Evolutionary conservation across 2,888 invertebrate species (phyloP), one percentile per base, ranked within the genome.

Genomic region (Drosophila pseudotalamancana): DNA sequence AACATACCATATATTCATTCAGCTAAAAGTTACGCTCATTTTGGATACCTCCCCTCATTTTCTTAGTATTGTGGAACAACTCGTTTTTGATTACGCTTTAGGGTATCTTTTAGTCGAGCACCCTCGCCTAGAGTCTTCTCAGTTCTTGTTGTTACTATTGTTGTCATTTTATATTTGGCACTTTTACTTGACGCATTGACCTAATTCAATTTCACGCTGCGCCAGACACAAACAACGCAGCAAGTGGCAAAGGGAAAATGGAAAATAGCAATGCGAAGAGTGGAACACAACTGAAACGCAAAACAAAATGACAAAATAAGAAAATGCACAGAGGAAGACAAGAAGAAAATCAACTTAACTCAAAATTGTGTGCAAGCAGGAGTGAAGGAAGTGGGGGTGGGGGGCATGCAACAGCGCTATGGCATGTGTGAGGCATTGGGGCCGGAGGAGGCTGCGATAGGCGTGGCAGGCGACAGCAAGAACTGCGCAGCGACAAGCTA

Each of bases 191-290:
- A 77, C 73, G 84, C 80, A 80, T 83, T 81, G 80, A 81, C 80
- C 84, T 72, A 81, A 81, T 81, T 81, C 80, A 72, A 81, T 81
- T 81, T 84, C 84, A 84, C 70, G 81, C 84, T 80, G 72, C 61
- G 65, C 77, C 77, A 75, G 51, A 70, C 74, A 65, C 71, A 75
- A 61, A 71, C 49, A 71, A 48, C 21, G 48, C 50, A 32, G 51
- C 42, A 59, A 67, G 62, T 45, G 54, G n/a, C 23, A 45, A 16
- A 29, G 8, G 1, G 23, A 19, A n/a, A 61, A 39, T 14, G 12
- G 19, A 12, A 32, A 46, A 14, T 19, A 31, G 42, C 19, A 46
- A 34, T n/a, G 14, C 6, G 6, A 29, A 27, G 23, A 29, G 34
- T 37, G 18, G 9, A 42, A 35, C 29, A 40, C 32, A 55, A 34